These are phyloP conservation scores for Lagorchestes hirsutus DNA, from an alignment of 2,797 vertebrate species.

Conservation along the genomic window DNA sequence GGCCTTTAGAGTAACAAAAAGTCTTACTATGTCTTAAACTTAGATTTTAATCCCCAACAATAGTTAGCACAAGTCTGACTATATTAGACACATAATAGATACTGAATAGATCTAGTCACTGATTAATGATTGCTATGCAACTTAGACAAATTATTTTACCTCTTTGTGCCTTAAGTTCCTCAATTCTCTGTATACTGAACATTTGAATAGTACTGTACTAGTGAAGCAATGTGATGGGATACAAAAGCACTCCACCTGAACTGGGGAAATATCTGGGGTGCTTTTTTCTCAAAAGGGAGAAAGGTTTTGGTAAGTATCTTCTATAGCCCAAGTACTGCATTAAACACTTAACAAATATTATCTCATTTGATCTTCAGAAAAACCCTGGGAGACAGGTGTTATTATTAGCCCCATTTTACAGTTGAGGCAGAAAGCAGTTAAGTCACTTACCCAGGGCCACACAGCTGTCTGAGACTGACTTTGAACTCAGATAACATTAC, in stretches of 20 bases:
- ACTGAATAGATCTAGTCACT: background rate
- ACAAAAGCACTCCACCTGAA: background rate
- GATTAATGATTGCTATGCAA: background rate
- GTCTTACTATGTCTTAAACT: background rate
- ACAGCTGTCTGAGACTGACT: background rate
- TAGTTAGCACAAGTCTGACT: background rate
- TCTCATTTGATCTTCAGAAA: background rate
- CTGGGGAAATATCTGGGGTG: background rate
- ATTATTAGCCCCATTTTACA: too few relatives aligned
- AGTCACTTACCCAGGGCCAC: background rate
- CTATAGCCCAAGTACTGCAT: background rate
- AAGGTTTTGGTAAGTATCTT: background rate
- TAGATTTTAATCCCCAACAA: background rate
- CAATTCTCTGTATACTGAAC: background rate
- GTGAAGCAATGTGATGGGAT: background rate
- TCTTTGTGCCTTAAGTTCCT: slow-evolving; percentile 29
- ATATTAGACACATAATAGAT: background rate
- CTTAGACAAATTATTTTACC: background rate
- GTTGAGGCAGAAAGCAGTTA: too few relatives aligned
- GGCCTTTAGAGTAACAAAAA: background rate
- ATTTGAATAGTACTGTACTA: background rate
- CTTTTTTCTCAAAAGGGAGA: background rate
- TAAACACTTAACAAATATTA: background rate
- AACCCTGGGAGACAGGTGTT: background rate
- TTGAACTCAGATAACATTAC: background rate